phyloP scores from a whole-genome alignment of 2,113 vertebrate genomes.

The Neotoma lepida region DNA sequence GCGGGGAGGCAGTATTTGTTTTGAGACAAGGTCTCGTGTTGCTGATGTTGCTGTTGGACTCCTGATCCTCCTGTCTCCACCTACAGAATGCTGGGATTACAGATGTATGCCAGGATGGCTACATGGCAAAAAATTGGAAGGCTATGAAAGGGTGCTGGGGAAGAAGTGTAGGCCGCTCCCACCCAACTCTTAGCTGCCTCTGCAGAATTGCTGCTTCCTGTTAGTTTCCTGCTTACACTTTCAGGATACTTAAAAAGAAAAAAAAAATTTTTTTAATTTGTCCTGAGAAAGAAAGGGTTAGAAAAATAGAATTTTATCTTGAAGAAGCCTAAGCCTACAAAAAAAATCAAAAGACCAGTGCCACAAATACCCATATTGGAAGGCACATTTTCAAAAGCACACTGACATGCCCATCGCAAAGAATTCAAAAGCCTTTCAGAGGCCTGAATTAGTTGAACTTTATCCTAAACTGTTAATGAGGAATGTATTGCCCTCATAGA shows the following conservation, averaged over 20 bases:
- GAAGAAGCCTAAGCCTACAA: constrained; percentile 21
- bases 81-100: not conserved
- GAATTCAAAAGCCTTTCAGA: constrained; percentile 61
- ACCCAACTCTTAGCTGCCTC: not conserved
- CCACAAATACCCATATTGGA: constrained; percentile 39
- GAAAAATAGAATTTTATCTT: constrained; percentile 38
- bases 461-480: constrained; percentile 50
- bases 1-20: not conserved
- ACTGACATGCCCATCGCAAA: constrained; percentile 53
- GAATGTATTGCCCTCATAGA: constrained; percentile 36
- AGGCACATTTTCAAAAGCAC: constrained; percentile 62
- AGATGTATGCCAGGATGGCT: not conserved
- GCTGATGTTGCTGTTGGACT: not conserved
- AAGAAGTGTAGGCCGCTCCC: not conserved
- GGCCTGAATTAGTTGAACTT: constrained; percentile 63
- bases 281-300: not conserved
- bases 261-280: not conserved
- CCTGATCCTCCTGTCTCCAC: not conserved
- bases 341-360: constrained; percentile 58
- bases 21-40: not conserved
- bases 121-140: not conserved
- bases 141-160: not conserved
- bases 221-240: not conserved
- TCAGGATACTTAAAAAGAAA: not conserved
- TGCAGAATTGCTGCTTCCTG: not conserved